A percentile compares a stretch with the other conserved stretches of the same genome.
Evolutionary conservation across 2,797 vertebrate species (phyloP).

Genomic region (Sylvia borin): DNA sequence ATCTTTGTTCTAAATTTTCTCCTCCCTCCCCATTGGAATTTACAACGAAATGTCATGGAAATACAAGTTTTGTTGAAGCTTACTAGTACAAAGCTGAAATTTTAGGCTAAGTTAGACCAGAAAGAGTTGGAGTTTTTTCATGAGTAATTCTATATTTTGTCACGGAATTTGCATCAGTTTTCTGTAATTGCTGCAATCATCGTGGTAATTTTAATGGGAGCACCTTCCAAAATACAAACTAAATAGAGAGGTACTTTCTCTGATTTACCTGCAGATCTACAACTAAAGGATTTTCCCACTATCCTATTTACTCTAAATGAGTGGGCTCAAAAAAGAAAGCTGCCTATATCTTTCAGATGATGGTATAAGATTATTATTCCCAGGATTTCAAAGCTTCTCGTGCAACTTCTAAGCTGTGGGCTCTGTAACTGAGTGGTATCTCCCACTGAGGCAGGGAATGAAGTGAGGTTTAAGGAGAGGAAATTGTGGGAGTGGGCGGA

Average conservation of each 20-base stretch:
- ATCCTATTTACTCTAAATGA: background rate
- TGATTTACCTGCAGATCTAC: background rate
- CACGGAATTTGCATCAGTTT: background rate
- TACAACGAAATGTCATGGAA: slow-evolving; percentile 12
- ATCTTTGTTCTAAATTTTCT: slow-evolving; percentile 3
- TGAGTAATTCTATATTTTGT: background rate
- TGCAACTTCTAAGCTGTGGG: background rate
- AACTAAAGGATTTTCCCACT: background rate
- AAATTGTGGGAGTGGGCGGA: background rate
- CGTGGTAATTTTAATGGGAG: background rate
- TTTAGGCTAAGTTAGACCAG: background rate
- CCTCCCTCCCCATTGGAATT: background rate
- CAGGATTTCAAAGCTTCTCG: background rate
- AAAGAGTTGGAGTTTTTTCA: background rate
- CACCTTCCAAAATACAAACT: background rate
- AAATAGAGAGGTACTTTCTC: background rate
- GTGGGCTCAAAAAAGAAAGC: background rate
- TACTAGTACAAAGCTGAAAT: background rate
- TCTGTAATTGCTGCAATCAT: background rate
- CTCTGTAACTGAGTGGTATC: background rate
- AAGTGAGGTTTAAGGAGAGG: background rate
- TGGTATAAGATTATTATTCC: background rate
- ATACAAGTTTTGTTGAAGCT: background rate
- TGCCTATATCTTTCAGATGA: background rate
- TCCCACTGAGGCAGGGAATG: background rate